Evolutionary conservation across 37 sponge, comb jelly and placozoan genomes (phyloP).

Genomic region (Geodia barretti): DNA sequence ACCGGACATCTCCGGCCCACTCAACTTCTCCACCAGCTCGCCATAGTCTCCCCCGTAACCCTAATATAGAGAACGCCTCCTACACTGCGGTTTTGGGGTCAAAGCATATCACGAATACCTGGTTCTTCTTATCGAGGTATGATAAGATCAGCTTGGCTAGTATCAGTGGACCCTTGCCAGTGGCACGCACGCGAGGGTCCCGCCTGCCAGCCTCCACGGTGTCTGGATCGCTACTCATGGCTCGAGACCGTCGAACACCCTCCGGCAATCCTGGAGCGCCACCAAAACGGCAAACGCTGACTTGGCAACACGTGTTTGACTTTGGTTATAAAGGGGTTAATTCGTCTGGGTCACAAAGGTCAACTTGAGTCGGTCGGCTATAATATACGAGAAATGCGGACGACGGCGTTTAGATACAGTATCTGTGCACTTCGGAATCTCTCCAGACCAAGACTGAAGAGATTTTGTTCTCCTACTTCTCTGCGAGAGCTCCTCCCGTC

Average conservation of each 20-base stretch:
- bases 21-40: slow-evolving; percentile 30
- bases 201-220: background rate
- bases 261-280: background rate
- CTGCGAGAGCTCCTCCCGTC: too few species aligned
- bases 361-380: background rate
- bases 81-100: too few species aligned
- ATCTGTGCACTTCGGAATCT: too few species aligned
- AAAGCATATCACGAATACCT: slow-evolving; percentile 38
- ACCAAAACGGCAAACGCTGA: too few species aligned
- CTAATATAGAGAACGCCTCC: slow-evolving; percentile 2
- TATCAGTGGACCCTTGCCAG: slow-evolving; percentile 40
- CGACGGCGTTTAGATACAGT: too few species aligned
- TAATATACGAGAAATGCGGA: background rate
- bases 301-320: background rate
- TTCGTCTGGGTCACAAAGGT: too few species aligned
- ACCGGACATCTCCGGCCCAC: slow-evolving; percentile 20
- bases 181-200: background rate
- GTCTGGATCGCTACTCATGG: background rate
- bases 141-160: slow-evolving; percentile 48
- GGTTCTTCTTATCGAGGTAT: slow-evolving; percentile 34
- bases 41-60: slow-evolving; percentile 27
- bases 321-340: background rate
- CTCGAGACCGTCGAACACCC: background rate
- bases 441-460: too few species aligned
- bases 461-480: too few species aligned